phyloP scores from a whole-genome alignment of 2,113 vertebrate species.

The Galemys pyrenaicus region DNA sequence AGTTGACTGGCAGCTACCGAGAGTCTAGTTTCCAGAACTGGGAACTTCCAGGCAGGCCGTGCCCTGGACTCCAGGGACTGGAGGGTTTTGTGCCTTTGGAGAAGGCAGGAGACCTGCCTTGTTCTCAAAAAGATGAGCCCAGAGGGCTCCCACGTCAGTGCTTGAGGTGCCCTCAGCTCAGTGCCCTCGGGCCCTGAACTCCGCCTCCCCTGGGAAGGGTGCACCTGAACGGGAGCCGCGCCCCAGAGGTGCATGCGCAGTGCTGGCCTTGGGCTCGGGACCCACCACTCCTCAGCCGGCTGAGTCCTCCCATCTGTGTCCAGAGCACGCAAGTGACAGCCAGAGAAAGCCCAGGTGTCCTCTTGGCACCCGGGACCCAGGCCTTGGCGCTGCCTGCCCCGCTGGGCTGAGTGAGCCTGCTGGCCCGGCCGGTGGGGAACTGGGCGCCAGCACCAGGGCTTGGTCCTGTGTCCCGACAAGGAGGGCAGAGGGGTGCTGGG shows the following conservation, averaged over 20 bases:
- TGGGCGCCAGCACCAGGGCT: not conserved
- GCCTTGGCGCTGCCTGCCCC: not conserved
- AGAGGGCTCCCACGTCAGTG: not conserved
- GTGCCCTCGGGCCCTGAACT: not conserved
- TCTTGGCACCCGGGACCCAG: not conserved
- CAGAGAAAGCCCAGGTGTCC: not conserved
- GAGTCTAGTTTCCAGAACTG: not conserved
- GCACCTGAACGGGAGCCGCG: accelerated
- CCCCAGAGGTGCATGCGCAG: not conserved
- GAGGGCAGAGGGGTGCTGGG: not conserved
- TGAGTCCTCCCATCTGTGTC: too few species aligned
- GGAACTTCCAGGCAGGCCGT: not conserved
- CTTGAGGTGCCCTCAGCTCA: not conserved
- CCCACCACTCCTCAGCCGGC: not conserved
- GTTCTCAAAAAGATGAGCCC: not conserved
- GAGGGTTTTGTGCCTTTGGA: not conserved
- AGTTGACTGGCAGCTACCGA: not conserved
- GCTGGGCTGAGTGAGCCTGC: not conserved
- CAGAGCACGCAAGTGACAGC: too few species aligned
- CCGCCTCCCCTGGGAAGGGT: too few species aligned
- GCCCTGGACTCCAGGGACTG: not conserved
- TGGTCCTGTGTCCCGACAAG: not conserved
- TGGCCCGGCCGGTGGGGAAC: not conserved
- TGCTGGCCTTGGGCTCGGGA: accelerated
- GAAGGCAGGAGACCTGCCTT: not conserved